Base-by-base conservation (phyloP, 2,797 vertebrate genomes). In the Sebastolobus altivelis region DNA sequence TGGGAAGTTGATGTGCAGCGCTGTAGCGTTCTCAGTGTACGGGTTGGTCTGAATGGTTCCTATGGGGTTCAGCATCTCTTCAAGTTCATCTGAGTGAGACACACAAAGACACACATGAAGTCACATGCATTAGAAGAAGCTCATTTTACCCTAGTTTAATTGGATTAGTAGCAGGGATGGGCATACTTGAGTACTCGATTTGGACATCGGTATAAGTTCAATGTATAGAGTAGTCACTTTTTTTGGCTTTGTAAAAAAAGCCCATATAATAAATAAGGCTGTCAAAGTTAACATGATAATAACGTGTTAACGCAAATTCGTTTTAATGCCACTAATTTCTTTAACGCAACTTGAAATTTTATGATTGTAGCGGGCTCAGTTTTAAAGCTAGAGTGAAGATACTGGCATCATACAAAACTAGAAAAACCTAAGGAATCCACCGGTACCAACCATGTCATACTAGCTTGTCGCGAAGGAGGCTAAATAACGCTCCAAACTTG, bases 1-100 rank as follows among this genome's bases (percentile, higher is more conserved):
- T 18, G 96, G 96, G 90, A 99, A 98, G 83, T 93, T 94, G 89
- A 99, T 96, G 87, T 99, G 96, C 91, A 99, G 95, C 60, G 96
- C 96, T 61, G 98, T 98, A 80, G 98, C 97, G 76, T 99, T 99
- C 94, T 99, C 99, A 40, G 95, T 96, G 89, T 99, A 99, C 3
- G 98, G 99, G 93, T 99, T 99, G 87, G 97, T 99, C 86, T 97
- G 98, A 88, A 99, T 96, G 0, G 99, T 99, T 90, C 98, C 98
- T 91, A 99, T 99, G 72, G 99, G 99, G 90, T 99, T 99, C 92
- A 99, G 93, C 98, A 99, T 99, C 95, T 99, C 98, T 96, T 99
- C 98, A 95, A 99, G 97, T 95, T 99, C 99, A 96, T 99, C 98
- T 99, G 93, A 4, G 27, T 14, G 18, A 72, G 25, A 87, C 25